phyloP scores from a whole-genome alignment of 2,888 invertebrate species.

The Zaprionus lineosus region DNA sequence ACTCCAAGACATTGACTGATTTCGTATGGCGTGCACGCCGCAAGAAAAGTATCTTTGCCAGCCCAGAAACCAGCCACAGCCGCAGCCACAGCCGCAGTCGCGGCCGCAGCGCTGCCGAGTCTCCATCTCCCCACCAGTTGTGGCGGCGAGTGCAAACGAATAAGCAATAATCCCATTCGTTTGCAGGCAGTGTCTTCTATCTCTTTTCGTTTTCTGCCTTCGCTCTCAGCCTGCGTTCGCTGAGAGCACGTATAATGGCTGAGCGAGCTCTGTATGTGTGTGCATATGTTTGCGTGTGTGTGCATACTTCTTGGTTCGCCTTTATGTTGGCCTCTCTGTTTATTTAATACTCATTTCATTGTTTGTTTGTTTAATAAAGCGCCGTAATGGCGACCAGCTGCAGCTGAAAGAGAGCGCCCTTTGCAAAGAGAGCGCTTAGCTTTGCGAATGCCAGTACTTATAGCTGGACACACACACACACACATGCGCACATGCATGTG shows the following conservation, averaged over 20 bases:
- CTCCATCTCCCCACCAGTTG: constrained; percentile 41
- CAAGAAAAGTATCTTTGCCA: constrained; percentile 75
- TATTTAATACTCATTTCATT: constrained; percentile 54
- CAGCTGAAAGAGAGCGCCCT: constrained; percentile 7
- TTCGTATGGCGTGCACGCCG: constrained; percentile 74
- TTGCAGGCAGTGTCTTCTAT: constrained; percentile 18
- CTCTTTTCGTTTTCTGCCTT: constrained; percentile 32
- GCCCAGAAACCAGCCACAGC: constrained; percentile 23
- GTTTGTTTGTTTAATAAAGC: constrained; percentile 57
- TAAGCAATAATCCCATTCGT: constrained; percentile 14
- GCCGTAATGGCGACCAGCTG: constrained; percentile 54
- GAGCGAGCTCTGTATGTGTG: constrained; percentile 24
- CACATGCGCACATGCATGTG: background rate
- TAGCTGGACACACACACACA: constrained; percentile 10
- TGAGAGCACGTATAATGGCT: constrained; percentile 46
- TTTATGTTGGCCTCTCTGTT: constrained; percentile 44
- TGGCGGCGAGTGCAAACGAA: constrained; percentile 39
- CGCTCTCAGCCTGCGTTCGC: constrained; percentile 25
- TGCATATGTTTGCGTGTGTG: constrained; percentile 10
- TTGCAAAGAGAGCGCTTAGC: constrained; percentile 8
- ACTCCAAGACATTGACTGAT: constrained; percentile 81
- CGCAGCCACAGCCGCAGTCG: constrained; percentile 26
- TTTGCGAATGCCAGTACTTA: constrained; percentile 12
- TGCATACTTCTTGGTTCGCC: background rate
- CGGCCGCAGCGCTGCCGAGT: constrained; percentile 38